Base-by-base conservation (phyloP, 2,888 invertebrate genomes). In the Mamestra brassicae region DNA sequence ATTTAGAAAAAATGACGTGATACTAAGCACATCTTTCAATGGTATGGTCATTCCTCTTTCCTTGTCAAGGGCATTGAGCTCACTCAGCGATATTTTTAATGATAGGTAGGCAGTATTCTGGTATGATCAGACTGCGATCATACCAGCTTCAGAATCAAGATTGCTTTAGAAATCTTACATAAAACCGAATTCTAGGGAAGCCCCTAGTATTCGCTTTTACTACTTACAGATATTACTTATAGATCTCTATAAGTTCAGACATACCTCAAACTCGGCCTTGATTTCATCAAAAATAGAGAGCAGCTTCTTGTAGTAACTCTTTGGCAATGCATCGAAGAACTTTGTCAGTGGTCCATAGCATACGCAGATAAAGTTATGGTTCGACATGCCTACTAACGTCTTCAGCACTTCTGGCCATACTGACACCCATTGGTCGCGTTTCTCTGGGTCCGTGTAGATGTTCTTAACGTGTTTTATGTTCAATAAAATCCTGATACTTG, bases 331-430 rank as follows among this genome's bases (percentile, higher is more conserved):
- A 85, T 97, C 97, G 87, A 96, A 97, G 78, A 97, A 94, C 88
- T 97, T 97, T 87, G 97, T 97, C 74, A 97, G 74, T 3, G 98
- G 97, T 0, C 97, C 98, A 68, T 98, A 97, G 2, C 94, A 90
- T 0, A 98, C 96, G 45, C 97, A 97, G 0, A 97, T 97, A 36
- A 98, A 94, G n/a, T 97, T 98, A 87, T 98, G 97, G 10, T 97
- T 93, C 0, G 98, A 98, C 72, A 95, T 88, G n/a, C 97, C 97
- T 4, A 97, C 92, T 34, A 97, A 71, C 87, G 97, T 97, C 89
- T 97, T 98, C 0, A 98, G 89, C 0, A 98, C 93, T 92, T 98
- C 97, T 1, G 97, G 96, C 94, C 97, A 97, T 3, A 97, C 96
- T 11, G 97, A 97, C 70, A 97, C 95, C 89, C 97, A 97, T 76